These are phyloP conservation scores for Loxodonta africana DNA, from an alignment of 2,113 vertebrate species.

Conservation along the genomic window DNA sequence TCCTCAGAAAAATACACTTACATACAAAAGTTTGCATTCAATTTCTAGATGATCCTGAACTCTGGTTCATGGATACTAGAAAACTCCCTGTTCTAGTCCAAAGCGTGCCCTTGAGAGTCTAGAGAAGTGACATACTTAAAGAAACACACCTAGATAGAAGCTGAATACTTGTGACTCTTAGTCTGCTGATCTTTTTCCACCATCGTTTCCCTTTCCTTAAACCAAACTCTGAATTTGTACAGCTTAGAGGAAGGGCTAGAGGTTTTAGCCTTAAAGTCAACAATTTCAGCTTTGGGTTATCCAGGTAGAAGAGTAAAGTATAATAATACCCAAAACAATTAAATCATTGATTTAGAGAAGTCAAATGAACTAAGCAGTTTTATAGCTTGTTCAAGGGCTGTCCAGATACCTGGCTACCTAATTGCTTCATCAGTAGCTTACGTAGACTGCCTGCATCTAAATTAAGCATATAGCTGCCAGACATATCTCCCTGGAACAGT, in stretches of 20 bases:
- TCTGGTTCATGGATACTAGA: not conserved
- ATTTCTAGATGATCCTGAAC: not conserved
- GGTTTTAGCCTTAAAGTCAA: constrained; percentile 49
- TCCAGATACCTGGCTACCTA: not conserved
- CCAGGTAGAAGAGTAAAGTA: not conserved
- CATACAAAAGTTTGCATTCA: not conserved
- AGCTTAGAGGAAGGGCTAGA: not conserved
- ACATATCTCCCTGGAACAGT: not conserved
- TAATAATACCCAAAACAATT: not conserved
- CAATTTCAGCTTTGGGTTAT: constrained; percentile 3
- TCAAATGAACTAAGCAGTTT: constrained; percentile 14
- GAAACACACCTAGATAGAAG: not conserved
- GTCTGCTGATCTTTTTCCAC: not conserved
- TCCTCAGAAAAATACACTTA: constrained; percentile 1
- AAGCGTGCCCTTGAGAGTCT: not conserved
- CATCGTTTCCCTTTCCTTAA: constrained; percentile 26
- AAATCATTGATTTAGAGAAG: constrained; percentile 51
- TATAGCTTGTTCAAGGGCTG: not conserved
- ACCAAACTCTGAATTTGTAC: constrained; percentile 19
- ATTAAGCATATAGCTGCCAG: not conserved
- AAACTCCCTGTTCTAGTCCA: constrained; percentile 4
- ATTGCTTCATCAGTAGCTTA: constrained; percentile 34
- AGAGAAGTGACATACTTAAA: not conserved
- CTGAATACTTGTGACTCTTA: not conserved
- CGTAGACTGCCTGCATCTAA: not conserved